Base-by-base conservation (phyloP, 2,888 invertebrate species). In the Tiliacea citrago region DNA sequence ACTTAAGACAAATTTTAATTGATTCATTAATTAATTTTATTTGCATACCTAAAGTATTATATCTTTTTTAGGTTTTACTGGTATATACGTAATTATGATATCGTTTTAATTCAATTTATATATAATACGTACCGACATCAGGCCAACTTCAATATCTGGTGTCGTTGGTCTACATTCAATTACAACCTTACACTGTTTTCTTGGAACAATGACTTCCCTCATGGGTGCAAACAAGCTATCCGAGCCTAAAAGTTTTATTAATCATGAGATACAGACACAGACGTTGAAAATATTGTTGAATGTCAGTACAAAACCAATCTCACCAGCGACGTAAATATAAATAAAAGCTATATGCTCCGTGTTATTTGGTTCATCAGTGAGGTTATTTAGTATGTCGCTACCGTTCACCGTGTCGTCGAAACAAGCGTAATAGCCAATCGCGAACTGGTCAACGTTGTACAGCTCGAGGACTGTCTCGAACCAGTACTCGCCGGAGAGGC, bases 401-500 rank as follows among this genome's bases (percentile, higher is more conserved):
- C 89, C 88, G 79, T 96, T 93, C 29, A 96, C 83, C 13, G 90
- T 88, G 62, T 92, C 89, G 85, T 97, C 96, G 68, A 95, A 93
- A 88, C 97, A 97, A 79, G 96, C 97, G 84, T 97, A 97, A 88
- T 95, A 97, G 65, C 97, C 97, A 72, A 97, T 97, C 69, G 96
- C 92, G 35, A 92, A 92, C 24, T 93, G 93, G 62, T 94, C 93
- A 6, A 97, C 95, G 68, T 96, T 92, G 63, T 86, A 88, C 45
- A 97, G 84, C 58, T 96, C 92, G 51, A 97, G 91, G 70, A 92
- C 91, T 63, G 95, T 92, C 82, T 97, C 96, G 88, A 94, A 97
- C 73, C 92, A 88, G 82, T 93, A 93, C 58, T 90, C 90, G 47
- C 85, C 85, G 53, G 92, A 91, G 53, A 89, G 68, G 10, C 6